These are phyloP conservation scores for Epinephelus malabaricus DNA, from an alignment of 2,797 vertebrate genomes.

Conservation along the genomic window DNA sequence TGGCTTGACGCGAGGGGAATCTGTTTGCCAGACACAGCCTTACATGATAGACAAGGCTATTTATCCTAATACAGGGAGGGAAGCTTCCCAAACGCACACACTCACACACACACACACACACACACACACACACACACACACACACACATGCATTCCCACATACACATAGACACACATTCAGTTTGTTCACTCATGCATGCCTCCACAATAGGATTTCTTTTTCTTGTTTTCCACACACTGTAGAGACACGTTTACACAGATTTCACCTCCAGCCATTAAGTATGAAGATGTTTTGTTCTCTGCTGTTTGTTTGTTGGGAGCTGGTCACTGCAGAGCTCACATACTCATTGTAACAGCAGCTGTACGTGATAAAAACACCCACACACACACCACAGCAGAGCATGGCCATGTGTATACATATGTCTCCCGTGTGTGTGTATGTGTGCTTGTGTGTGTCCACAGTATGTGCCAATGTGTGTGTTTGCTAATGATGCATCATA, in stretches of 20 bases:
- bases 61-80: slow-evolving; percentile 82
- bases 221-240: neutral
- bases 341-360: slow-evolving; percentile 25
- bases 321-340: slow-evolving; percentile 13
- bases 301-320: slow-evolving; percentile 21
- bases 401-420: neutral
- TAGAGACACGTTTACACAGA: neutral
- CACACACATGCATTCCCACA: too few species aligned
- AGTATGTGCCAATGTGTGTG: slow-evolving; percentile 9
- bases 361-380: slow-evolving; percentile 28
- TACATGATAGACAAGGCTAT: slow-evolving; percentile 83
- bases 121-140: slow-evolving; percentile 9
- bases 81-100: slow-evolving; percentile 34
- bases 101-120: slow-evolving; percentile 1
- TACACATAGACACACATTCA: neutral
- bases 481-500: slow-evolving; percentile 23
- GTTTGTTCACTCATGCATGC: slow-evolving; percentile 6
- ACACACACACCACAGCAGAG: slow-evolving; percentile 31
- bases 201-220: neutral
- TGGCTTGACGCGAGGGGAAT: slow-evolving; percentile 81
- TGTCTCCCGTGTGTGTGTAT: neutral
- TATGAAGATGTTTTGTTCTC: slow-evolving; percentile 36
- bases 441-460: neutral
- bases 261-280: slow-evolving; percentile 21
- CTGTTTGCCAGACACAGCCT: slow-evolving; percentile 81